These are phyloP conservation scores for Lophius piscatorius DNA, from an alignment of 2,113 vertebrate genomes.

Conservation along the genomic window DNA sequence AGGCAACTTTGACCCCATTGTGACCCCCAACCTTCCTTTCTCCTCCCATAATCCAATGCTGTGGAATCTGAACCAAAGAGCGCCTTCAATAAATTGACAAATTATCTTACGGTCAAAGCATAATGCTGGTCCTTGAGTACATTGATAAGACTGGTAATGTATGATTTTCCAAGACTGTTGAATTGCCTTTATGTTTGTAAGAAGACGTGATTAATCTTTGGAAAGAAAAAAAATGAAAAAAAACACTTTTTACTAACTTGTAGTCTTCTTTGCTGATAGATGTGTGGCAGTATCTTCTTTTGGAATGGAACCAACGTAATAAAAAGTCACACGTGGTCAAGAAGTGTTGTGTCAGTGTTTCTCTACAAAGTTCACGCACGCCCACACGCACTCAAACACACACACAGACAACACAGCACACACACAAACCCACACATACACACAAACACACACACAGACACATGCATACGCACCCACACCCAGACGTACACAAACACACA, in stretches of 20 bases:
- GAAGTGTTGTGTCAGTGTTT: slow-evolving; percentile 53
- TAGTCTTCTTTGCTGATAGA: slow-evolving; percentile 78
- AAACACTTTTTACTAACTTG: slow-evolving; percentile 76
- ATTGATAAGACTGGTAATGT: slow-evolving; percentile 46
- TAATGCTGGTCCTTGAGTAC: slow-evolving; percentile 57
- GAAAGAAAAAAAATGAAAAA: slow-evolving; percentile 38
- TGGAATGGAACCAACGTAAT: slow-evolving; percentile 75
- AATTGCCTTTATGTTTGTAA: slow-evolving; percentile 71
- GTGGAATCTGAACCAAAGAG: slow-evolving; percentile 24
- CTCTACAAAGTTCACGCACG: slow-evolving; percentile 9
- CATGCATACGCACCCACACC: too few species aligned
- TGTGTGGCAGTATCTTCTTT: slow-evolving; percentile 75
- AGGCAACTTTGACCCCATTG: slow-evolving; percentile 63
- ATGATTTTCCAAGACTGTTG: slow-evolving; percentile 56
- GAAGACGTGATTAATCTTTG: slow-evolving; percentile 69
- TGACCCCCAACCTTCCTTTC: slow-evolving; percentile 50
- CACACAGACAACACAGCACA: background rate
- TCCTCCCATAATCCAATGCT: slow-evolving; percentile 48
- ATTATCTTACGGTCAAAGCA: slow-evolving; percentile 29
- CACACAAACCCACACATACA: background rate
- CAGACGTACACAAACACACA: too few species aligned
- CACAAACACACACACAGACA: too few species aligned
- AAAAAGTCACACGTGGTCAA: slow-evolving; percentile 78
- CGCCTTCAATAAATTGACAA: slow-evolving; percentile 22
- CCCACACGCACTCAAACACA: background rate